Base-by-base conservation (phyloP, 2,797 vertebrate genomes). In the Bucorvus abyssinicus region DNA sequence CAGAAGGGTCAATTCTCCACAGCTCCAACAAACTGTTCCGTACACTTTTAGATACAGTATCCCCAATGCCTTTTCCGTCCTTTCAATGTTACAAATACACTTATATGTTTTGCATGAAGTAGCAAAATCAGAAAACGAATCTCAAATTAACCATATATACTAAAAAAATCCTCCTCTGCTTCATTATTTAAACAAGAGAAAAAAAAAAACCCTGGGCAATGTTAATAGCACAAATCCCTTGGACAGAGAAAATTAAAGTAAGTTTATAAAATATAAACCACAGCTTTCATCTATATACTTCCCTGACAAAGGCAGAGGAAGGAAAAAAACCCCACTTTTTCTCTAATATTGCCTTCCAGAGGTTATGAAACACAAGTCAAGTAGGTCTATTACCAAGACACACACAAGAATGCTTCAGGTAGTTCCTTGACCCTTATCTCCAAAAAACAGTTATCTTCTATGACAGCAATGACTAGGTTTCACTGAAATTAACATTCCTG, bases 311-410 rank as follows among this genome's bases (percentile, higher is more conserved):
- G 5, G 10, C 17, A 63, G 2, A 26, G 3, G 2, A 4, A 2
- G 3, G n/a, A n/a, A 19, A 23, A 20, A 11, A 49, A 36, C 11
- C 52, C 0, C 1, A 2, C 2, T 11, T 50, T 63, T 9, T 21
- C 17, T 47, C 52, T 34, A 56, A 34, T 15, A 63, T 2, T 32
- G 26, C 40, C 20, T 74, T 60, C 36, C 68, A n/a, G 30, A 90
- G 40, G 76, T 67, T 59, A 83, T 10, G 44, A 77, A 91, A 49
- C 3, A 1, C n/a, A 70, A 55, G 12, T 69, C 26, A 73, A 53
- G 32, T 20, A 61, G 29, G 26, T 65, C 6, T 60, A 47, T 61
- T 65, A 75, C 29, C 50, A 86, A 55, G 24, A 64, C 15, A 70
- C 16, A 32, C 53, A 73, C 4, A 80, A 30, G 29, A 85, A 60